A percentile compares a stretch with the other conserved stretches of the same genome.
These are phyloP conservation scores for Saturnia japonica DNA, from an alignment of 2,888 invertebrate genomes.

Conservation along the genomic window DNA sequence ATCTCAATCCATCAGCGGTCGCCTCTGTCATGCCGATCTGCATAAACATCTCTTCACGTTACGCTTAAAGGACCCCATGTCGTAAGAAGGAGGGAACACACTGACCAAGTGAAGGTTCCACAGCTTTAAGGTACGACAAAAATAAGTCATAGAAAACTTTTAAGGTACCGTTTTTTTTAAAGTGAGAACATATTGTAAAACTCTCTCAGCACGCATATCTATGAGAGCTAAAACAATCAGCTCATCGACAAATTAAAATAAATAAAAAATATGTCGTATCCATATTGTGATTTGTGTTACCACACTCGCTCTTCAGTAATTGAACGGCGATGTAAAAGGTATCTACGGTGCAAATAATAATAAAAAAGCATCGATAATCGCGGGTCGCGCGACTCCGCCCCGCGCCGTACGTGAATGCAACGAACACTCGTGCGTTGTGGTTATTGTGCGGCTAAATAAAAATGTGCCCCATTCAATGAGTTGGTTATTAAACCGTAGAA, in stretches of 20 bases:
- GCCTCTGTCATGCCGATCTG: too few species aligned
- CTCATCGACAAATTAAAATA: conserved; percentile 1
- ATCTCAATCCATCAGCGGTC: too few species aligned
- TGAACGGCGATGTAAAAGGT: conserved; percentile 81
- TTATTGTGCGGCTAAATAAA: conserved; percentile 68
- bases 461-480: conserved; percentile 71
- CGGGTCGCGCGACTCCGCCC: conserved; percentile 70
- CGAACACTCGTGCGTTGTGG: conserved; percentile 46
- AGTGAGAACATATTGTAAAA: background rate
- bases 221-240: background rate
- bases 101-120: too few species aligned
- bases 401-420: conserved; percentile 47
- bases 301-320: conserved; percentile 73
- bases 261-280: conserved; percentile 40
- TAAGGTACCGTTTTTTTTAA: too few species aligned
- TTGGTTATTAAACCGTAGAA: conserved; percentile 56
- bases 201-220: background rate
- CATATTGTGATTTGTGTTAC: conserved; percentile 41
- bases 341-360: conserved; percentile 78
- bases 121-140: too few species aligned
- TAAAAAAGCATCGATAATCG: conserved; percentile 71
- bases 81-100: too few species aligned
- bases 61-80: too few species aligned
- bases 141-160: too few species aligned
- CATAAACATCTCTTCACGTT: too few species aligned